Percentiles rank a stretch among this genome's conserved stretches.
These are phyloP conservation scores for Cyclophora albipunctata DNA, from an alignment of 2,888 invertebrate genomes.

Conservation along the genomic window DNA sequence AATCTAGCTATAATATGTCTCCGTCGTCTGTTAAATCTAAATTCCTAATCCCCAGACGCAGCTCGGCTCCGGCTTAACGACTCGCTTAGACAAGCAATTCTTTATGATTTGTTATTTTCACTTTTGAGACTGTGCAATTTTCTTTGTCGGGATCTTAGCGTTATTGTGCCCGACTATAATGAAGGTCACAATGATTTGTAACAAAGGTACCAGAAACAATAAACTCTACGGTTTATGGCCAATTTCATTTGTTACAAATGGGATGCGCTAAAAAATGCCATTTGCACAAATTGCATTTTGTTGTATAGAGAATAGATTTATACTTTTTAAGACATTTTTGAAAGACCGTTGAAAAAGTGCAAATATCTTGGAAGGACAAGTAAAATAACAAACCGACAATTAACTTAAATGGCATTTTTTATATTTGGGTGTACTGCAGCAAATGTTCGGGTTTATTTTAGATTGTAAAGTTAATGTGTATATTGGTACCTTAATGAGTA, in stretches of 20 bases:
- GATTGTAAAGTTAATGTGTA: conserved; percentile 13
- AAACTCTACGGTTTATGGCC: conserved; percentile 39
- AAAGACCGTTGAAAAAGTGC: conserved; percentile 35
- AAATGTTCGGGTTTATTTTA: conserved; percentile 7
- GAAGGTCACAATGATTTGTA: conserved; percentile 23
- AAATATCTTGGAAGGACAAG: conserved; percentile 35
- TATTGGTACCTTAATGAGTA: background rate
- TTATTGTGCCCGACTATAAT: conserved; percentile 33
- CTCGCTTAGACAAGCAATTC: conserved; percentile 14
- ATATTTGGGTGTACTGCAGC: conserved; percentile 9
- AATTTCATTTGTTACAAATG: conserved; percentile 35
- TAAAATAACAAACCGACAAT: conserved; percentile 10
- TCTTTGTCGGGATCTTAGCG: conserved; percentile 33
- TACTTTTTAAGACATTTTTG: conserved; percentile 29
- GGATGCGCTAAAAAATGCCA: conserved; percentile 47
- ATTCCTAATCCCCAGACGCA: conserved; percentile 31
- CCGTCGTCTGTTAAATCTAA: conserved; percentile 38
- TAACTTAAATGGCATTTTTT: conserved; percentile 17
- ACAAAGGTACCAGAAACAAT: conserved; percentile 36
- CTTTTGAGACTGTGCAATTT: conserved; percentile 48
- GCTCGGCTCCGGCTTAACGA: conserved; percentile 6
- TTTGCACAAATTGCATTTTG: conserved; percentile 60
- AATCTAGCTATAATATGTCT: conserved; percentile 18
- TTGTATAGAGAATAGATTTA: conserved; percentile 33
- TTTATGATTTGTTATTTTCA: conserved; percentile 34